Percentiles rank a stretch among this genome's conserved stretches.
phyloP scores from a whole-genome alignment of 2,888 invertebrate species.

The Cenopis cana region DNA sequence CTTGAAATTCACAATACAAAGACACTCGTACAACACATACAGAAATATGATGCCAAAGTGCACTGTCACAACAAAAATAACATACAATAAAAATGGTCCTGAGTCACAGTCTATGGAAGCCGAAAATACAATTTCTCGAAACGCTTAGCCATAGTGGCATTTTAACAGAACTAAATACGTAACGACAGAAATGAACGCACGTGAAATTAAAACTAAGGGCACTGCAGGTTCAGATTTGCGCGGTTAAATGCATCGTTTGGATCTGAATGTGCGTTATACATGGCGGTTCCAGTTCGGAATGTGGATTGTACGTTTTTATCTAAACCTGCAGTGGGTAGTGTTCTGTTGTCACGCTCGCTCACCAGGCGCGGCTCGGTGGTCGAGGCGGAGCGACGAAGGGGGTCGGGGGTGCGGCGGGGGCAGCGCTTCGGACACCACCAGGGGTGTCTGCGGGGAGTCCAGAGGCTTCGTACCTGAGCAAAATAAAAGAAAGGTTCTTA shows the following conservation, averaged over 20 bases:
- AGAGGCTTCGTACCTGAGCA: conserved; percentile 88
- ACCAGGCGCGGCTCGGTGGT: conserved; percentile 84
- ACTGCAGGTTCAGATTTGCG: conserved; percentile 72
- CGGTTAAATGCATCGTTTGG: conserved; percentile 34
- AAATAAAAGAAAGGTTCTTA: background rate
- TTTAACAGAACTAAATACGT: conserved; percentile 66
- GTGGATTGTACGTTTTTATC: conserved; percentile 61
- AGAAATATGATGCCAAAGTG: conserved; percentile 66
- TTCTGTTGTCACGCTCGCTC: conserved; percentile 80
- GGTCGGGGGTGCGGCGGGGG: conserved; percentile 79
- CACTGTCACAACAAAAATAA: conserved; percentile 69
- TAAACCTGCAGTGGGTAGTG: conserved; percentile 74
- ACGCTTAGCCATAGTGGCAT: conserved; percentile 48
- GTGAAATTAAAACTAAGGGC: conserved; percentile 63
- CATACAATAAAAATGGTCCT: conserved; percentile 75
- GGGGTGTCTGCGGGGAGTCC: conserved; percentile 94
- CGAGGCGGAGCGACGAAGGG: conserved; percentile 82
- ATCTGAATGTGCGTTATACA: conserved; percentile 31
- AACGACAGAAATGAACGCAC: conserved; percentile 76
- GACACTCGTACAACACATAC: conserved; percentile 64
- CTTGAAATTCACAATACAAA: conserved; percentile 62
- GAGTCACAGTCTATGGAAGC: conserved; percentile 82
- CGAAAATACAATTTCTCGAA: conserved; percentile 68
- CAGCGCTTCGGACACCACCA: conserved; percentile 83
- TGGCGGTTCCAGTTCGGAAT: conserved; percentile 61